Base-by-base conservation (phyloP, 2,797 vertebrate species). In the Catharus ustulatus region DNA sequence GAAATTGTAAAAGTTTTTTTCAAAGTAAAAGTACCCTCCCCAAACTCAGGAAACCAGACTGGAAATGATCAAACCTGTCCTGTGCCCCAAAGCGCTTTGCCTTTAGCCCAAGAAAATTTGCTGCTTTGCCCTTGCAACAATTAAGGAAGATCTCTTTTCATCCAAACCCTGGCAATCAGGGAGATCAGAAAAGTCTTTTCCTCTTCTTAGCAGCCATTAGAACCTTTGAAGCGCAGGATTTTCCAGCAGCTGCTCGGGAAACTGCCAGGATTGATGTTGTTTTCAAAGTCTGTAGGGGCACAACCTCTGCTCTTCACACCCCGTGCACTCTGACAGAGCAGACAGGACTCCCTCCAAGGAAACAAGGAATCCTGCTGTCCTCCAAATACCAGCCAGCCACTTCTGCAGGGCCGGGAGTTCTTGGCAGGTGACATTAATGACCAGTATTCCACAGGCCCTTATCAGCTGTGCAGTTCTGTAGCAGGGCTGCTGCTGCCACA, bases 241-340 rank as follows among this genome's bases (percentile, higher is more conserved):
- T 51, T 20, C 43, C 42, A 81, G 74, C 24, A 82, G 68, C 54
- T 71, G 27, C 42, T 57, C 1, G 0, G n/a, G 54, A 54, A 90
- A 51, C n/a, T 74, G 40, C 27, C 48, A 24, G 51, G 38, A 34
- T 11, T 66, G 51, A 30, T 2, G 0, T 0, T n/a, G 36, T 30
- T 74, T 74, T 58, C 14, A 1, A 30, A 61, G 48, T 10, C 71
- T 23, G 30, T 1, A 79, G 51, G 22, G 23, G 19, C 15, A 16
- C 34, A 91, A 29, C 6, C 30, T 58, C 23, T 30, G 55, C n/a
- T 46, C 23, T 62, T 71, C 40, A 30, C 4, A 43, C 3, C 26
- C 5, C 0, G 6, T 1, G 0, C 0, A 0, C 42, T 72, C 71
- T 29, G 74, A 62, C 38, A 18, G 40, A 49, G 23, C 22, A 18